Base-by-base conservation (phyloP, 2,113 vertebrate species). In the Romanogobio albipinnatus region DNA sequence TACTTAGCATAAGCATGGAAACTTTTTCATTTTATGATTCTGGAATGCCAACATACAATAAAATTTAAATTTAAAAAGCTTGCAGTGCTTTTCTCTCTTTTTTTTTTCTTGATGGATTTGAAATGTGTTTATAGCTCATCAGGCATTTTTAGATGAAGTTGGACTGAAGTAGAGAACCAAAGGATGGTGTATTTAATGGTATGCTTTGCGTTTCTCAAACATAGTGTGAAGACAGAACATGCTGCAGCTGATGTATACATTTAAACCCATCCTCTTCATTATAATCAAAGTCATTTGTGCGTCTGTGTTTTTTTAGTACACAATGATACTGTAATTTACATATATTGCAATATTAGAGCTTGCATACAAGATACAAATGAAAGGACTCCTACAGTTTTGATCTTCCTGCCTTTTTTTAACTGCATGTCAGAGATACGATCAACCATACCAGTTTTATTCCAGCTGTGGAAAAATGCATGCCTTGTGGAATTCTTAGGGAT, bases 281-380 rank as follows among this genome's bases (percentile, higher is more conserved):
- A 83, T 53, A 15, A 74, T 29, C 58, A 83, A 49, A 74, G 76
- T 22, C 33, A 84, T 76, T 10, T 84, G 58, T 64, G n/a, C 10
- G 22, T 53, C 26, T 14, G 17, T 36, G 9, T 76, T 53, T 62
- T 76, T 70, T 29, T 45, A 59, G 61, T 61, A 49, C 22, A 75
- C 59, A 83, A 49, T 73, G 22, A 45, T 73, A 73, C 59, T 75
- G 10, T 47, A 19, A 75, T 85, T 51, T 83, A 83, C 81, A 64
- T 36, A 29, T 64, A 13, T 33, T 47, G 2, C 74, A 77, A 83
- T 88, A 80, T 83, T 88, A 83, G 49, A 71, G 61, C 26, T 66
- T 24, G n/a, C 45, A 22, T 73, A n/a, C 17, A 53, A 29, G 33
- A 83, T 68, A n/a, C 24, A 75, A 51, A 68, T 22, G 22, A 78